These are phyloP conservation scores for Ips typographus DNA, from an alignment of 1,140 invertebrate genomes.

Conservation along the genomic window DNA sequence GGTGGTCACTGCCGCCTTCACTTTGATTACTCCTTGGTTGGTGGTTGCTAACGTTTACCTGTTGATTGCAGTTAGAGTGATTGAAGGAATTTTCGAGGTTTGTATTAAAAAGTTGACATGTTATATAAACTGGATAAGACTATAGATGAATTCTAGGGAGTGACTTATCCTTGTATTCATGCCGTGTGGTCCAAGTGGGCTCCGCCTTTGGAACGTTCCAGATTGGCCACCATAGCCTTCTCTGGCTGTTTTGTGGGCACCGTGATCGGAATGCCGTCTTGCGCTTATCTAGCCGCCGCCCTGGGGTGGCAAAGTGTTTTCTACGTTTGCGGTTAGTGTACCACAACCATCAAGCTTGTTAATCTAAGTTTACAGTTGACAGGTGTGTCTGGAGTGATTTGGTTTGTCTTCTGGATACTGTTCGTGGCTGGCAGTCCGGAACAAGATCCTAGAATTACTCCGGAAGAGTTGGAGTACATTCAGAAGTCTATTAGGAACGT, in stretches of 20 bases:
- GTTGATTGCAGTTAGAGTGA: constrained; percentile 72
- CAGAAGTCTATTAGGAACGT: constrained; percentile 52
- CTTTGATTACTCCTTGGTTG: constrained; percentile 77
- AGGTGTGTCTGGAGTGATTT: constrained; percentile 67
- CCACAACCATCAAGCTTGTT: background rate
- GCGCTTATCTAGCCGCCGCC: constrained; percentile 68
- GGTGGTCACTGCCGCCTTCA: constrained; percentile 76
- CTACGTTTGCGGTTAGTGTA: constrained; percentile 75
- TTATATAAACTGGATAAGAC: background rate
- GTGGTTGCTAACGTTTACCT: constrained; percentile 69
- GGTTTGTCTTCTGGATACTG: constrained; percentile 70
- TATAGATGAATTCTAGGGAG: constrained; percentile 61
- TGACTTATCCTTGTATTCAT: constrained; percentile 88
- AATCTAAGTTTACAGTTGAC: constrained; percentile 32
- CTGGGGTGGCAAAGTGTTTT: constrained; percentile 89
- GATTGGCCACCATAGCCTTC: constrained; percentile 77
- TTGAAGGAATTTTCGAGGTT: constrained; percentile 83
- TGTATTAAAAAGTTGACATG: constrained; percentile 54
- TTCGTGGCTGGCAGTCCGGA: constrained; percentile 76
- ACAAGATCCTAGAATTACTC: constrained; percentile 71
- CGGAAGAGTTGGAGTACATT: constrained; percentile 78
- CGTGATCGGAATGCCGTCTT: constrained; percentile 77
- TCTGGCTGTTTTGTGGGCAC: constrained; percentile 85
- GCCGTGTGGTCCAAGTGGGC: constrained; percentile 87
- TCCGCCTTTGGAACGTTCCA: constrained; percentile 76